Percentiles rank a stretch among this genome's conserved stretches.
These are phyloP conservation scores for Centrocercus urophasianus DNA, from an alignment of 2,113 vertebrate species.

Conservation along the genomic window DNA sequence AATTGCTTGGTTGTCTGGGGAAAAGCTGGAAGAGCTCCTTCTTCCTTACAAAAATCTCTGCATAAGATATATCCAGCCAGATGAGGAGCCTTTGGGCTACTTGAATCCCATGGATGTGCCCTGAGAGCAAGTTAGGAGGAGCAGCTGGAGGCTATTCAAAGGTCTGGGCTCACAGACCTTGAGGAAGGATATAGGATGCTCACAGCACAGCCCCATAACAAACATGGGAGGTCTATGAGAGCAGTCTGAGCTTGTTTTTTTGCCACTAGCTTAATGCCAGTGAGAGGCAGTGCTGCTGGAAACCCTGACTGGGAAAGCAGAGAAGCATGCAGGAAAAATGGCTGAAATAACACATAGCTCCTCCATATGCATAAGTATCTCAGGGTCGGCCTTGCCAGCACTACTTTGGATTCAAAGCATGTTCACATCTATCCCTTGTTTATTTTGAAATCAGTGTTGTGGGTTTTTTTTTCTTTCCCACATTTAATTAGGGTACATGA, in stretches of 20 bases:
- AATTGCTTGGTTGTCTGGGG: not conserved
- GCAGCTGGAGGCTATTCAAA: not conserved
- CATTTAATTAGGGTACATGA: not conserved
- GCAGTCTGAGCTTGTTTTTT: not conserved
- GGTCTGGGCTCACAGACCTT: not conserved
- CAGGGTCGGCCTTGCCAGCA: not conserved
- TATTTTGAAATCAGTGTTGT: not conserved
- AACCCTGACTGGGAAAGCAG: not conserved
- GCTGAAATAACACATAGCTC: not conserved
- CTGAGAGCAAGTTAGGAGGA: not conserved
- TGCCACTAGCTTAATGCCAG: not conserved
- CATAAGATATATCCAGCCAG: not conserved
- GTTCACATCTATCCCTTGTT: not conserved
- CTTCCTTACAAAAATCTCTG: not conserved
- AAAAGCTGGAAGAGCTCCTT: not conserved
- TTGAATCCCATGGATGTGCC: not conserved
- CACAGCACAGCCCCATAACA: rapidly evolving
- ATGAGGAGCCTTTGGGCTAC: not conserved
- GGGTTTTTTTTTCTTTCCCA: not conserved
- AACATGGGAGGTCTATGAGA: rapidly evolving
- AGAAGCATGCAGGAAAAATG: not conserved
- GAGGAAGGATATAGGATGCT: not conserved
- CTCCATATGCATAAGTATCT: not conserved
- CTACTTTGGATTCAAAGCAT: not conserved
- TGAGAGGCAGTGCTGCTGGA: not conserved